Evolutionary conservation across 2,113 vertebrate genomes (phyloP), one percentile per base, ranked within the genome.

Genomic region (Spea bombifrons): DNA sequence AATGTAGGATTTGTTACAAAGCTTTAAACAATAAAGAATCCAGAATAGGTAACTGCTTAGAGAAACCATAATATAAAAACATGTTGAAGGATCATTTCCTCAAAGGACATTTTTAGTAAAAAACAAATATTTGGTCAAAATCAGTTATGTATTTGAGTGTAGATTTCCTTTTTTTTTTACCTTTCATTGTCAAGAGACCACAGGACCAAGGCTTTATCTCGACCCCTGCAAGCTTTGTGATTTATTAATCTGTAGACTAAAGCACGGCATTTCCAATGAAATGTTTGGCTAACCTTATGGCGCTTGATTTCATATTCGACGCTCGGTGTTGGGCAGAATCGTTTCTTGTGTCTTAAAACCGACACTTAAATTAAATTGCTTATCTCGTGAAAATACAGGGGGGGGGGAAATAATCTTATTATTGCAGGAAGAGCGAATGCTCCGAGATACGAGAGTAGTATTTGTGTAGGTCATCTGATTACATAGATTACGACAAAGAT

Each of bases 361-460:
- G 64, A 80, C 66, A 80, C 71, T 80, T 80, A 80, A 74, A 80
- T 80, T 66, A 80, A 80, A 73, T 48, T 48, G 71, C 77, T 80
- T 80, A 80, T 80, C 71, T 73, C 46, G 4, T 67, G 77, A 66
- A 17, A 71, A 44, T 48, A 55, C 30, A 73, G 48, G 52, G 70
- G 49, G 50, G 61, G 12, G 53, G 73, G 52, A 65, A 44, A 73
- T 48, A 73, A 80, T 73, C 71, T 15, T 74, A 80, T 80, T 80
- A 74, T 74, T 68, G 64, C 78, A 57, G 71, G 44, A 59, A 45
- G 78, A 45, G 49, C 12, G 7, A 45, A 52, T 49, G 71, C 71
- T 30, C 52, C 66, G n/a, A 65, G 44, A 68, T 8, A 55, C 63
- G 59, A 57, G 71, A 50, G 15, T 45, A 55, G 65, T 68, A 43